phyloP scores from a whole-genome alignment of 2,113 vertebrate genomes.

The Heptranchias perlo region DNA sequence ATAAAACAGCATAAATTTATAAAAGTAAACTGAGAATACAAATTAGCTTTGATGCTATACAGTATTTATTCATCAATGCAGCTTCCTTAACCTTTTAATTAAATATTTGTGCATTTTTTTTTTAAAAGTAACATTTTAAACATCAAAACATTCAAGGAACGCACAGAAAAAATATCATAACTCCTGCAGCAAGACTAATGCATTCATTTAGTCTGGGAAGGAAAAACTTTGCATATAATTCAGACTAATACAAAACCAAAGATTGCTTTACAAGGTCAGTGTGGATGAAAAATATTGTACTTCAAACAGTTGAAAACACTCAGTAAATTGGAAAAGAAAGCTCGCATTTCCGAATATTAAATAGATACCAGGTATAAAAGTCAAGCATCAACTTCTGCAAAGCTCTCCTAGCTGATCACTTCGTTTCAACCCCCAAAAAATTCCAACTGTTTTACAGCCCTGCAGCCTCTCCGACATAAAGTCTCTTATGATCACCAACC shows the following conservation, averaged over 20 bases:
- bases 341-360: not conserved
- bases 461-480: not conserved
- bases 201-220: not conserved
- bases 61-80: not conserved
- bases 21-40: not conserved
- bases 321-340: not conserved
- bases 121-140: not conserved
- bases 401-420: not conserved
- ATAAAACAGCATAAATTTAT: not conserved
- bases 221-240: not conserved
- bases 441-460: not conserved
- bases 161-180: not conserved
- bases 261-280: not conserved
- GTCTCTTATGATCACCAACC: not conserved
- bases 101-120: conserved; percentile 7
- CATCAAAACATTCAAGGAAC: not conserved
- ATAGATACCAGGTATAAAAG: not conserved
- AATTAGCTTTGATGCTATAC: not conserved
- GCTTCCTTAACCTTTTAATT: not conserved
- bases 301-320: not conserved
- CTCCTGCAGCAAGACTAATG: not conserved
- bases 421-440: not conserved
- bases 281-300: not conserved
- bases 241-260: not conserved
- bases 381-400: not conserved